Evolutionary conservation across 2,113 vertebrate species (phyloP).

Genomic region (Colius striatus): DNA sequence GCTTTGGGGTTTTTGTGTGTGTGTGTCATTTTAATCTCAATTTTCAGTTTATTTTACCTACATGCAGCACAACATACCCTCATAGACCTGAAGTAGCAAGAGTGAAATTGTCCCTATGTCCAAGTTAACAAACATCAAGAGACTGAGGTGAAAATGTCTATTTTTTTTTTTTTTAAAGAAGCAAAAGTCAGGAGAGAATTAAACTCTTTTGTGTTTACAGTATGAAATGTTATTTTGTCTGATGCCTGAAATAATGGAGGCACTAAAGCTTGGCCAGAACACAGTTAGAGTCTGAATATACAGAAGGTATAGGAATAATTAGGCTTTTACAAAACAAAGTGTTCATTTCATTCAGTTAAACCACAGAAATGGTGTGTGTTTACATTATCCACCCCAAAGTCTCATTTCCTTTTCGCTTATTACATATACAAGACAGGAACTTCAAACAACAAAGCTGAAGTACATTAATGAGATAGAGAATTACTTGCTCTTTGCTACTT

Average conservation of each 20-base stretch:
- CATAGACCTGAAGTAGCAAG: neutral
- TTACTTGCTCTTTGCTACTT: neutral
- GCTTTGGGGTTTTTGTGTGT: neutral
- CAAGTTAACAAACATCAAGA: neutral
- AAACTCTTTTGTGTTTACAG: neutral
- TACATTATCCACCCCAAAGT: slow-evolving; percentile 21
- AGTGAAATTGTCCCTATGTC: neutral
- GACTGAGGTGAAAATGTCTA: neutral
- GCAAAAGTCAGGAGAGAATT: neutral
- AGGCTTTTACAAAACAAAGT: slow-evolving; percentile 34
- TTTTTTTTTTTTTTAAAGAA: neutral
- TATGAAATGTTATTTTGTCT: neutral
- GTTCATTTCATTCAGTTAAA: slow-evolving; percentile 33
- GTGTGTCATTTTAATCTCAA: neutral
- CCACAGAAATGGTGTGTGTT: slow-evolving; percentile 35
- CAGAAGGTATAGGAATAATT: neutral
- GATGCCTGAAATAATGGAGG: slow-evolving; percentile 2
- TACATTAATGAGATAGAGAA: neutral
- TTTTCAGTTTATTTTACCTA: neutral
- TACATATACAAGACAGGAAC: slow-evolving; percentile 6
- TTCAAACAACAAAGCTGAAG: slow-evolving; percentile 27
- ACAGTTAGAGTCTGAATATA: neutral
- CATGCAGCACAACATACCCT: neutral
- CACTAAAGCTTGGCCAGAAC: neutral
- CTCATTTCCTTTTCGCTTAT: slow-evolving; percentile 56